Evolutionary conservation across 1,140 invertebrate species (phyloP).

Genomic region (Drosophila novamexicana): DNA sequence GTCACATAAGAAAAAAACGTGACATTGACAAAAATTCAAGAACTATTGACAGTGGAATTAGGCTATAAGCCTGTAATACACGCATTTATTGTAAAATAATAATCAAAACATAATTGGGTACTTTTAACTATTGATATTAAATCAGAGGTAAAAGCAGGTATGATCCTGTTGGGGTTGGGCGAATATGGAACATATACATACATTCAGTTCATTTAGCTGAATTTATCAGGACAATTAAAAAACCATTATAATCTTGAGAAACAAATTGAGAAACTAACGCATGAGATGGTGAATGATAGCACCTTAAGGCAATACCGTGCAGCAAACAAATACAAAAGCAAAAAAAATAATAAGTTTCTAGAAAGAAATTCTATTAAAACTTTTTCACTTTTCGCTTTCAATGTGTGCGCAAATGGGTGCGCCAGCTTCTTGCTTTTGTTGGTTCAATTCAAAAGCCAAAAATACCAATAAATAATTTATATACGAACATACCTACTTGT

Average conservation of each 20-base stretch:
- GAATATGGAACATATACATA: not conserved
- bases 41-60: too few relatives aligned
- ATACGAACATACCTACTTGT: not conserved
- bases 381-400: conserved; percentile 68
- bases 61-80: too few relatives aligned
- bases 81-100: too few relatives aligned
- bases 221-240: conserved; percentile 5
- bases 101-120: too few relatives aligned
- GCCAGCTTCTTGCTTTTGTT: conserved; percentile 17
- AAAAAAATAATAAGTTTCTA: conserved; percentile 43
- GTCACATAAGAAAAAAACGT: too few relatives aligned
- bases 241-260: not conserved
- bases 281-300: not conserved
- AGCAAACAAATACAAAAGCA: conserved; percentile 38
- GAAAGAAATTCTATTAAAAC: conserved; percentile 77
- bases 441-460: conserved; percentile 66
- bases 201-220: not conserved
- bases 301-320: not conserved
- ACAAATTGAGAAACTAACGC: not conserved
- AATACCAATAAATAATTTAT: conserved; percentile 81
- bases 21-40: too few relatives aligned
- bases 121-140: too few relatives aligned
- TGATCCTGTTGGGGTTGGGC: too few relatives aligned
- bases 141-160: too few relatives aligned
- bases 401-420: conserved; percentile 28